These are phyloP conservation scores for Tinea pellionella DNA, from an alignment of 2,888 invertebrate species.

Conservation along the genomic window DNA sequence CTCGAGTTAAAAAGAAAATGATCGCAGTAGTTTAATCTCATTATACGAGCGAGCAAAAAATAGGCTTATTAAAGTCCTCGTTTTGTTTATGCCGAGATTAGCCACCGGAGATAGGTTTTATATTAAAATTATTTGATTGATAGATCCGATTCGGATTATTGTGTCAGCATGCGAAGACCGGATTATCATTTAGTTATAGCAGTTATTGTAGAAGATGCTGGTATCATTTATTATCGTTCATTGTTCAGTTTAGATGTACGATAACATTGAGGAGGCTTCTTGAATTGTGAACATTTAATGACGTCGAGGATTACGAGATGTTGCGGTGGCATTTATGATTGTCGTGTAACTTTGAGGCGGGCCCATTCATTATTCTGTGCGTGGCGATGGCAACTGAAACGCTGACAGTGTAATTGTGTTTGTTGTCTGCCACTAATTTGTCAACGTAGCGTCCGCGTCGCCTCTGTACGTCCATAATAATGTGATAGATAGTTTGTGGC, in stretches of 20 bases:
- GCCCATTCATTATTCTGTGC: neutral
- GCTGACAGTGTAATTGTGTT: neutral
- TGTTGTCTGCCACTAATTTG: neutral
- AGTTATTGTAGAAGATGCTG: neutral
- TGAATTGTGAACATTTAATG: neutral
- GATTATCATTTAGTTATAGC: neutral
- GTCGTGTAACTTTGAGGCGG: neutral
- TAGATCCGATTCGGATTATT: conserved; percentile 1
- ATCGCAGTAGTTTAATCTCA: neutral
- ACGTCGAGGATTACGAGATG: neutral
- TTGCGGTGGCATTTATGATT: neutral
- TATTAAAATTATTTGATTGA: neutral
- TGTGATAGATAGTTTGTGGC: neutral
- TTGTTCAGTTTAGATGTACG: neutral
- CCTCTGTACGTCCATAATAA: neutral
- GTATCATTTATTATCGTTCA: neutral
- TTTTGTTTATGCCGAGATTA: neutral
- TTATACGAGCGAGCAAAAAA: neutral
- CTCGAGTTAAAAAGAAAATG: neutral
- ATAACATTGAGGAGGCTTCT: neutral
- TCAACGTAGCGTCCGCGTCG: neutral
- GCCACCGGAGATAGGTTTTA: neutral
- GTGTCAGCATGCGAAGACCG: neutral
- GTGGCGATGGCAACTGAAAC: conserved; percentile 5
- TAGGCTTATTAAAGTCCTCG: neutral